Evolutionary conservation across 2,113 vertebrate species (phyloP), one percentile per base, ranked within the genome.

Genomic region (Desmodus rotundus): DNA sequence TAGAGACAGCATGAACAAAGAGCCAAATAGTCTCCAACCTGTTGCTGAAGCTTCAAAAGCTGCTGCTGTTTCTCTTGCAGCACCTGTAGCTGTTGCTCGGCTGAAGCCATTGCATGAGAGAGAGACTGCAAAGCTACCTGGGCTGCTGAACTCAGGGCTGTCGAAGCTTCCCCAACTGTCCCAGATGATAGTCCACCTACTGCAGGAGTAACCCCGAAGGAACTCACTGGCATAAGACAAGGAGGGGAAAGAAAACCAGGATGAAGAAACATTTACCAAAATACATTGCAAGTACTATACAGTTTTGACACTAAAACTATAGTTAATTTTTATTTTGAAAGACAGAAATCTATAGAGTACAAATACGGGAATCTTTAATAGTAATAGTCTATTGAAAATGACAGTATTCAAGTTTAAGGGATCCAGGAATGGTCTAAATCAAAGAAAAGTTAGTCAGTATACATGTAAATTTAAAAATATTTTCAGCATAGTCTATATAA

Each of bases 51-150:
- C 98, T 99, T 99, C 97, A 99, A 99, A 98, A 99, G 99, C 98
- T 99, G 99, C 98, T 99, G 99, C 97, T 99, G 99, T 98, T 99
- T 99, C 99, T 99, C 99, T 99, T 99, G 99, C 98, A 99, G 99
- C 97, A 99, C 99, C 98, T 99, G 99, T 81, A 99, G 99, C 99
- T 99, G 99, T 98, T 99, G 99, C 98, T 99, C 99, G 15, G 99
- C 99, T 95, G 99, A 99, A 96, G 99, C 99, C 99, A 99, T 99
- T 98, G 99, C 99, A 97, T 99, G 99, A 97, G 99, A 99, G 98
- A 99, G 99, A 56, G 99, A 99, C 98, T 99, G 99, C 96, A 99
- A 99, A 85, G 99, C 99, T 98, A 99, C 99, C 99, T 99, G 99
- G 73, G 99, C 99, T 91, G 99, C 99, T 78, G 99, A 99, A 98